These are phyloP conservation scores for Empidonax traillii DNA, from an alignment of 2,113 vertebrate species.

Conservation along the genomic window DNA sequence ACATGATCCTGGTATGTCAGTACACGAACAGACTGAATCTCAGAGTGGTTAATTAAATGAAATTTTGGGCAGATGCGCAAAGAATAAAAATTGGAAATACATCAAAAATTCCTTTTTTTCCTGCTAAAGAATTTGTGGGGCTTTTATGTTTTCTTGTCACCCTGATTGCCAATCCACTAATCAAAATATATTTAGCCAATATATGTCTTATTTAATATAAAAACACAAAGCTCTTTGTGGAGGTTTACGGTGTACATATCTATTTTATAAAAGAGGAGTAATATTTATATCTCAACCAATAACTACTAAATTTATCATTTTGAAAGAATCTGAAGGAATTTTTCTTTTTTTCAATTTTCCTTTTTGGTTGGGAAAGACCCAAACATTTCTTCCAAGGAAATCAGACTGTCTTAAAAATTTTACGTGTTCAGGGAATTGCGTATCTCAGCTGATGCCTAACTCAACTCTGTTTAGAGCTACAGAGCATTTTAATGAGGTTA, in stretches of 20 bases:
- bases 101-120: background rate
- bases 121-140: background rate
- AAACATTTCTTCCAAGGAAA: background rate
- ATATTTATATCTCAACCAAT: background rate
- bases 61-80: background rate
- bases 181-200: background rate
- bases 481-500: slow-evolving; percentile 46
- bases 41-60: slow-evolving; percentile 27
- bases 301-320: background rate
- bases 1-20: slow-evolving; percentile 8
- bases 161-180: background rate
- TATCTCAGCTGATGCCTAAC: background rate
- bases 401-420: slow-evolving; percentile 14
- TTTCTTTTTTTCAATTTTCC: background rate
- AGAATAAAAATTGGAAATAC: slow-evolving; percentile 17
- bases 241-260: background rate
- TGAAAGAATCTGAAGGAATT: background rate
- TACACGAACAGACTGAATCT: slow-evolving; percentile 17
- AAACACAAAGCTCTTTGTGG: background rate
- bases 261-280: background rate
- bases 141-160: slow-evolving; percentile 19
- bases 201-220: background rate
- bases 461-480: background rate
- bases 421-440: background rate
- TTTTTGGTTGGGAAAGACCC: background rate